Evolutionary conservation across 2,113 vertebrate species (phyloP).

Genomic region (Aegotheles bennettii): DNA sequence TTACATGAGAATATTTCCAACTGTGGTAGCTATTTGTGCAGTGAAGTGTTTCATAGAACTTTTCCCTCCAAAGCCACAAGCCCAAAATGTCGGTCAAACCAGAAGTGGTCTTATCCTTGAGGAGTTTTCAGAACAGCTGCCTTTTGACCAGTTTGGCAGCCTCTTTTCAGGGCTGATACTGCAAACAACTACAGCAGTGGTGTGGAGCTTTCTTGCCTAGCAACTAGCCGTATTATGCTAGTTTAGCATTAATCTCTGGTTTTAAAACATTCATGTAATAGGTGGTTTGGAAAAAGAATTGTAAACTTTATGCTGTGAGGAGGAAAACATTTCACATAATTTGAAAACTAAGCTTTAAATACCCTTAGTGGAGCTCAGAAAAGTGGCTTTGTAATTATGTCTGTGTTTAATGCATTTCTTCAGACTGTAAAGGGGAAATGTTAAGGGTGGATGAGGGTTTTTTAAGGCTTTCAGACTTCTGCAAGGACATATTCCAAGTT

Average conservation of each 20-base stretch:
- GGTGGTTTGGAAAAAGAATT: neutral
- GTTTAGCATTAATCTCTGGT: neutral
- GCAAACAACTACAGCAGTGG: neutral
- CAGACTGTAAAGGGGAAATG: neutral
- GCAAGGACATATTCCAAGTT: neutral
- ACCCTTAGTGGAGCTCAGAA: neutral
- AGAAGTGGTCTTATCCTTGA: neutral
- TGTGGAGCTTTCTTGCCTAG: neutral
- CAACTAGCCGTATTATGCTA: rapidly evolving
- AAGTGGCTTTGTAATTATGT: neutral
- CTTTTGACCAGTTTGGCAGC: neutral
- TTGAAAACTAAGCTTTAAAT: neutral
- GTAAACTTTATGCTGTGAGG: neutral
- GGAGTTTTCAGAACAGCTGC: neutral
- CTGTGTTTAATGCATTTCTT: neutral
- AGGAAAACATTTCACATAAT: neutral
- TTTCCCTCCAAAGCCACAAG: neutral
- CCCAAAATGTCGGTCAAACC: neutral
- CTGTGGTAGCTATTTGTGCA: neutral
- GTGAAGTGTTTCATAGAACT: neutral
- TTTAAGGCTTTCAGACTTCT: neutral
- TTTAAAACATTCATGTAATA: neutral
- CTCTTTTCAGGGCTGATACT: neutral
- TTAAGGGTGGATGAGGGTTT: neutral
- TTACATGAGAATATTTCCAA: neutral